Base-by-base conservation (phyloP, 1,140 invertebrate genomes). In the Samia ricini region DNA sequence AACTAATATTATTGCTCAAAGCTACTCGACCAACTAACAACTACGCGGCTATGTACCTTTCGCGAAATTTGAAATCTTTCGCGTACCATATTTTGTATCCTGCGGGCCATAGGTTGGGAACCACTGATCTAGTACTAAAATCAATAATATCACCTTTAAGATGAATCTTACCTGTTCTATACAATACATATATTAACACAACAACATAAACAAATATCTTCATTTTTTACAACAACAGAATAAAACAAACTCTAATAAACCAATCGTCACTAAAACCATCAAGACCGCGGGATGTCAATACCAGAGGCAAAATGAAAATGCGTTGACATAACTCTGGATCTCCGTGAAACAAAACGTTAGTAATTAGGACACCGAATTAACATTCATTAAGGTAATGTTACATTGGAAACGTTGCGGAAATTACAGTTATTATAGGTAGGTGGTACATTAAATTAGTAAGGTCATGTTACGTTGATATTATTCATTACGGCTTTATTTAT, bases 141-240 rank as follows among this genome's bases (percentile, higher is more conserved):
- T n/a, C n/a, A n/a, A n/a, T n/a, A n/a, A n/a, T n/a, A n/a, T n/a
- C n/a, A n/a, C 26, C 26, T 26, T 8, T 42, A 42, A 12, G 15
- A 4, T 42, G 10, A 15, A 42, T 50, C 64, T 51, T 74, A 84
- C 81, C 81, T 71, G 78, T 63, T 71, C 75, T 79, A 54, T 82
- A 82, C 52, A 72, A 76, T 76, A 85, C 77, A 54, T 81, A 83
- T 57, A 83, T 56, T 15, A 85, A 75, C 59, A 83, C 77, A 20
- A 82, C 69, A 55, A 81, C 69, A 62, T 81, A 82, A 61, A 83
- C 80, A 57, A 81, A 7, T 76, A 75, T 81, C 79, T 86, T 84
- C 83, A 86, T 86, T 62, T 76, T 79, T 48, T 23, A 20, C 29
- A 52, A 52, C 5, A 15, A 49, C 48, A 18, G 5, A 49, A 4